Percentiles rank a stretch among this genome's conserved stretches.
phyloP scores from a whole-genome alignment of 2,113 vertebrate genomes.

The Emydocephalus ijimae region DNA sequence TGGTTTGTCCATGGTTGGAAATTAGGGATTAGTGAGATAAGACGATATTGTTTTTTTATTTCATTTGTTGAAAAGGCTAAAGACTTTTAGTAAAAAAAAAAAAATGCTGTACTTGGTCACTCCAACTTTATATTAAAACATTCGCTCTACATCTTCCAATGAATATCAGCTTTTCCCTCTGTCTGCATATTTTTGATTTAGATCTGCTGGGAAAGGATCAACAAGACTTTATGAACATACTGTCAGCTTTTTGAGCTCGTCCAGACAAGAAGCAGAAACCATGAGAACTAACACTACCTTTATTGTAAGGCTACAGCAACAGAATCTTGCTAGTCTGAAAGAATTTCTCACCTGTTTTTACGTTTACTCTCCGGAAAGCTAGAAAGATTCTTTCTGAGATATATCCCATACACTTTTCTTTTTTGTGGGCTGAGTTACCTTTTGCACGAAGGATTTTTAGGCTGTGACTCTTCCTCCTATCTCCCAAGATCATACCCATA shows the following conservation, averaged over 20 bases:
- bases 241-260: neutral
- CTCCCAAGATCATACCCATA: neutral
- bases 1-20: neutral
- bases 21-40: neutral
- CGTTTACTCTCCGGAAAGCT: neutral
- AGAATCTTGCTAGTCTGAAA: neutral
- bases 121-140: neutral
- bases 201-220: neutral
- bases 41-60: neutral
- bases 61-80: neutral
- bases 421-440: neutral
- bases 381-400: neutral
- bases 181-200: neutral
- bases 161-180: neutral
- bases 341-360: neutral
- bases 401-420: neutral
- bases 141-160: neutral
- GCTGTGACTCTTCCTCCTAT: neutral
- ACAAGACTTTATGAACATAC: neutral
- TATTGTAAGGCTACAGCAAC: neutral
- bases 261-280: neutral
- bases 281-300: neutral
- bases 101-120: neutral
- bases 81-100: neutral
- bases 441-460: neutral